phyloP scores from a whole-genome alignment of 2,797 vertebrate genomes.

The Cephalopachus bancanus region DNA sequence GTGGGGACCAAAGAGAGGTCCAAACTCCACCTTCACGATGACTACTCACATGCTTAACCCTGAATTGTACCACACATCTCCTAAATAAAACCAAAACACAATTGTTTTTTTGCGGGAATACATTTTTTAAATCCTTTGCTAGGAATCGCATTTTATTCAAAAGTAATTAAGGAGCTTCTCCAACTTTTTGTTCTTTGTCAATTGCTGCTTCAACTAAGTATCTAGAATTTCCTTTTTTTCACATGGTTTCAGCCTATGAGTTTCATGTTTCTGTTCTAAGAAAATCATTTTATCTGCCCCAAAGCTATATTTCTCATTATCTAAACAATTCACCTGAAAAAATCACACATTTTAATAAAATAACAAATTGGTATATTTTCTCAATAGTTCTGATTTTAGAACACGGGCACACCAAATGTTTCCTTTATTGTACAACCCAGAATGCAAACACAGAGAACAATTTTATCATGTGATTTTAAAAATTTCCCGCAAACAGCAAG shows the following conservation, averaged over 20 bases:
- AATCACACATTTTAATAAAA: conserved; percentile 90
- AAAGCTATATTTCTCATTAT: conserved; percentile 89
- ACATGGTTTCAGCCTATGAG: neutral
- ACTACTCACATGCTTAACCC: too few relatives aligned
- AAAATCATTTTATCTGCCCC: conserved; percentile 90
- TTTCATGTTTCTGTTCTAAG: conserved; percentile 81
- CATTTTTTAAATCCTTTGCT: conserved; percentile 26
- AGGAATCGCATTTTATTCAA: neutral
- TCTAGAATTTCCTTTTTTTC: conserved; percentile 54
- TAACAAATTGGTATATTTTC: conserved; percentile 85
- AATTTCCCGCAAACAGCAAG: neutral
- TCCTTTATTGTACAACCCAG: conserved; percentile 42
- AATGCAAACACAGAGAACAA: conserved; percentile 70
- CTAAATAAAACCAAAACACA: too few relatives aligned
- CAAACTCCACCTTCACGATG: too few relatives aligned
- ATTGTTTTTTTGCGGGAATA: neutral
- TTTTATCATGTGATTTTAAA: conserved; percentile 65
- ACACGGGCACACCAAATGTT: conserved; percentile 65
- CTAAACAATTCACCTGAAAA: conserved; percentile 91
- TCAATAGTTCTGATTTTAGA: conserved; percentile 80
- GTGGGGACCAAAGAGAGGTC: too few relatives aligned
- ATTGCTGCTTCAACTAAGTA: neutral
- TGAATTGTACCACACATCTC: too few relatives aligned
- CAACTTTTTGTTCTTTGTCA: neutral
- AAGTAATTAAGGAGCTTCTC: neutral